phyloP scores from a whole-genome alignment of 2,888 invertebrate genomes.

The Smittia aterrima region DNA sequence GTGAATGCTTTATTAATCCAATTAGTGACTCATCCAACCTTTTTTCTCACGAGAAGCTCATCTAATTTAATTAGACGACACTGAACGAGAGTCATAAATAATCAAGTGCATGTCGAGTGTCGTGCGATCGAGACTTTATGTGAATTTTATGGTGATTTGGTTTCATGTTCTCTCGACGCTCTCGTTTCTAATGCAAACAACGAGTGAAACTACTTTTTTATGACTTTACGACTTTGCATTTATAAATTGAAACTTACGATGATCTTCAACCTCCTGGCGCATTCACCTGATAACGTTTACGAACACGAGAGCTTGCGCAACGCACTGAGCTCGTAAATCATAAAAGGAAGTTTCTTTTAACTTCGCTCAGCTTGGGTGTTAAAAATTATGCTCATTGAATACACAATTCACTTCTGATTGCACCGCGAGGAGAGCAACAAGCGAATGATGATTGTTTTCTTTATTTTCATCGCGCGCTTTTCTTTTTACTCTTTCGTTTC shows the following conservation, averaged over 20 bases:
- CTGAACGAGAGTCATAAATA: neutral
- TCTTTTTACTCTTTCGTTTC: neutral
- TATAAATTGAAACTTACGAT: neutral
- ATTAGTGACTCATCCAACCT: too few species aligned
- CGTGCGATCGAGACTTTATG: neutral
- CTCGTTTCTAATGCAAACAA: too few species aligned
- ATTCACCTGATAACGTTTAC: neutral
- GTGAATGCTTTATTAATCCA: too few species aligned
- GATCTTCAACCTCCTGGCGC: neutral
- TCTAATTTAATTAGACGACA: neutral
- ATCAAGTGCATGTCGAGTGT: neutral
- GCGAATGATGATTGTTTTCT: slow-evolving; percentile 15
- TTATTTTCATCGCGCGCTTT: slow-evolving; percentile 4
- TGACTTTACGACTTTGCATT: too few species aligned
- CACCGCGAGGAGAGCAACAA: neutral
- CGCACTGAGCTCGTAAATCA: neutral
- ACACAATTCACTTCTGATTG: slow-evolving; percentile 10
- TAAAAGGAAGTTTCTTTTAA: neutral
- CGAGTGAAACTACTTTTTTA: too few species aligned
- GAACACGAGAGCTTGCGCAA: neutral
- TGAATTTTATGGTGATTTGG: slow-evolving; percentile 1
- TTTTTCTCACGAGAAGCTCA: neutral
- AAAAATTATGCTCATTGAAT: slow-evolving; percentile 36
- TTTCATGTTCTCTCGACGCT: neutral
- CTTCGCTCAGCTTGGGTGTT: neutral